Evolutionary conservation across 2,888 invertebrate species (phyloP).

Genomic region (Therioaphis trifolii): DNA sequence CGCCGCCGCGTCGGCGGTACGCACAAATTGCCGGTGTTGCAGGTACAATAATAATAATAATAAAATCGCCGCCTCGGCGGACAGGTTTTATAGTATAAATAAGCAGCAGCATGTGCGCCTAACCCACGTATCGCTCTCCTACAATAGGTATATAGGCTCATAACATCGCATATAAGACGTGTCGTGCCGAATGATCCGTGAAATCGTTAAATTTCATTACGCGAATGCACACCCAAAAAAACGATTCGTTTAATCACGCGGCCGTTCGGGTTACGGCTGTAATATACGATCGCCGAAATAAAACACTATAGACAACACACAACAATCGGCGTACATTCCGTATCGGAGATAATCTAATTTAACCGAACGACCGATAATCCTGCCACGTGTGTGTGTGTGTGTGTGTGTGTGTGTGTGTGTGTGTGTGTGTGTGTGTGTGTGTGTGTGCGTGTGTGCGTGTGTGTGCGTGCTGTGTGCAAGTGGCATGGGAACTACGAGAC

Average conservation of each 20-base stretch:
- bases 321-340: not conserved
- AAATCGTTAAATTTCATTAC: conserved; percentile 57
- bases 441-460: not conserved
- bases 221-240: conserved; percentile 1
- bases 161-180: not conserved
- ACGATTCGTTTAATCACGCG: conserved; percentile 26
- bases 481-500: conserved; percentile 55
- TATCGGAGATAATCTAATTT: conserved; percentile 56
- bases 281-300: not conserved
- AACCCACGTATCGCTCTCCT: not conserved
- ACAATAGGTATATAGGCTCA: not conserved
- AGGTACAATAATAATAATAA: too few relatives aligned
- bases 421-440: not conserved
- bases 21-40: too few relatives aligned
- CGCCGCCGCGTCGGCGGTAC: conserved; percentile 14
- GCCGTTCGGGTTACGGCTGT: conserved; percentile 4
- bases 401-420: not conserved
- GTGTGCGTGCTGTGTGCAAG: not conserved
- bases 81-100: not conserved
- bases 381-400: not conserved
- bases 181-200: conserved; percentile 56
- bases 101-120: too few relatives aligned
- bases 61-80: too few relatives aligned
- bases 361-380: conserved; percentile 54
- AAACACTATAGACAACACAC: too few relatives aligned